Evolutionary conservation across 2,113 vertebrate genomes (phyloP).

Genomic region (Takifugu bimaculatus): DNA sequence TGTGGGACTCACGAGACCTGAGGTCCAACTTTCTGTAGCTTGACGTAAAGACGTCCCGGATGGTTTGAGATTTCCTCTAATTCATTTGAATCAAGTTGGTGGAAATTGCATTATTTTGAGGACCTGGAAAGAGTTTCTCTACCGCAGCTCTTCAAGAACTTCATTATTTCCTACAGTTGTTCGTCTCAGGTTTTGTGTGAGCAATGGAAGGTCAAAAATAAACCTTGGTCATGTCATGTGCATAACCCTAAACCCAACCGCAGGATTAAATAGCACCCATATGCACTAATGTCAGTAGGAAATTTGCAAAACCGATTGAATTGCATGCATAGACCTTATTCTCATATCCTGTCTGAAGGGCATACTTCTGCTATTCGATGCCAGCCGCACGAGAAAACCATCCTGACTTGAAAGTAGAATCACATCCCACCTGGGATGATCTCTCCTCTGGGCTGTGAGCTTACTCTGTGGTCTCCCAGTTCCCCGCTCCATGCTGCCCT

Average conservation of each 20-base stretch:
- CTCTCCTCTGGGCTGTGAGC: constrained; percentile 48
- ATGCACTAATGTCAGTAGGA: constrained; percentile 63
- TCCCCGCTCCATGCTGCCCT: constrained; percentile 31
- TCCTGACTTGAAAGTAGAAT: constrained; percentile 44
- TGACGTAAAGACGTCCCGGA: too few species aligned
- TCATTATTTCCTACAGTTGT: constrained; percentile 60
- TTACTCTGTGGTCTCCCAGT: constrained; percentile 57
- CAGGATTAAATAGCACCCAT: constrained; percentile 66
- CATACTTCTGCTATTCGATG: constrained; percentile 37
- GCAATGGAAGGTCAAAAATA: constrained; percentile 59
- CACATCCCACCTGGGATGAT: constrained; percentile 62
- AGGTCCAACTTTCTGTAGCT: too few species aligned
- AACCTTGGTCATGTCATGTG: constrained; percentile 64
- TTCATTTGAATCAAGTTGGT: background rate
- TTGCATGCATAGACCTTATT: constrained; percentile 52
- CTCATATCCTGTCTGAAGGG: constrained; percentile 53
- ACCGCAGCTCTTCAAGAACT: constrained; percentile 49
- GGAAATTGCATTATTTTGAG: constrained; percentile 15
- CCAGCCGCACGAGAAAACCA: constrained; percentile 46
- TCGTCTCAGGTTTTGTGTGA: constrained; percentile 35
- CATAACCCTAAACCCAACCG: constrained; percentile 63
- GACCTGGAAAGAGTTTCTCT: constrained; percentile 41
- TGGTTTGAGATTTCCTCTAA: background rate
- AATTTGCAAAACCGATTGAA: constrained; percentile 56
- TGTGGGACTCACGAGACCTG: too few species aligned